Percentiles rank a stretch among this genome's conserved stretches.
Evolutionary conservation across 2,888 invertebrate genomes (phyloP).

Genomic region (Sisyra nigra): DNA sequence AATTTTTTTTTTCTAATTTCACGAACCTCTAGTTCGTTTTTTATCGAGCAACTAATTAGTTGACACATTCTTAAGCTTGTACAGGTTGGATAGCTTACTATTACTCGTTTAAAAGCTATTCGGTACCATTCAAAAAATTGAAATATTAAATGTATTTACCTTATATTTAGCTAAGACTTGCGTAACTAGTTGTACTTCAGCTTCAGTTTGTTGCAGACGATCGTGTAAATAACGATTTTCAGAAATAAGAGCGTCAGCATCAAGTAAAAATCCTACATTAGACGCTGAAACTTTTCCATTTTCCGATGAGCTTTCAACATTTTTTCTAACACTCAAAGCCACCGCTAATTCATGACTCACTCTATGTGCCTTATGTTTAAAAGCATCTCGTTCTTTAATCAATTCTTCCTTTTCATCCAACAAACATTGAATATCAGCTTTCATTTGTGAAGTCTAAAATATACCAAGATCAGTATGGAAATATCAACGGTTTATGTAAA

Average conservation of each 20-base stretch:
- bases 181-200: constrained; percentile 60
- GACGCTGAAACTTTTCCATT: neutral
- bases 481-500: too few relatives aligned
- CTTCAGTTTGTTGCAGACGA: constrained; percentile 57
- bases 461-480: neutral
- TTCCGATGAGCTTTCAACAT: constrained; percentile 17
- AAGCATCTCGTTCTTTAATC: constrained; percentile 64
- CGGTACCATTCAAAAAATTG: constrained; percentile 5
- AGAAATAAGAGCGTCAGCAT: constrained; percentile 62
- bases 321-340: constrained; percentile 31
- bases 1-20: too few relatives aligned
- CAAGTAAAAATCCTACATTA: constrained; percentile 32
- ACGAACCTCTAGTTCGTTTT: too few relatives aligned
- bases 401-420: constrained; percentile 76
- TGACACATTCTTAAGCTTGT: too few relatives aligned
- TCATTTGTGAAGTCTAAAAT: constrained; percentile 50
- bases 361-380: constrained; percentile 66
- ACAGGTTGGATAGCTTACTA: too few relatives aligned
- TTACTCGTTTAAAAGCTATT: constrained; percentile 5
- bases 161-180: constrained; percentile 61
- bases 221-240: constrained; percentile 74
- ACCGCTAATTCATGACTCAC: constrained; percentile 65
- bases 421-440: constrained; percentile 58
- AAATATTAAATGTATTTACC: constrained; percentile 26
- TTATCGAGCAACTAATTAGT: too few relatives aligned